These are phyloP conservation scores for Hylia prasina DNA, from an alignment of 2,113 vertebrate species.

Conservation along the genomic window DNA sequence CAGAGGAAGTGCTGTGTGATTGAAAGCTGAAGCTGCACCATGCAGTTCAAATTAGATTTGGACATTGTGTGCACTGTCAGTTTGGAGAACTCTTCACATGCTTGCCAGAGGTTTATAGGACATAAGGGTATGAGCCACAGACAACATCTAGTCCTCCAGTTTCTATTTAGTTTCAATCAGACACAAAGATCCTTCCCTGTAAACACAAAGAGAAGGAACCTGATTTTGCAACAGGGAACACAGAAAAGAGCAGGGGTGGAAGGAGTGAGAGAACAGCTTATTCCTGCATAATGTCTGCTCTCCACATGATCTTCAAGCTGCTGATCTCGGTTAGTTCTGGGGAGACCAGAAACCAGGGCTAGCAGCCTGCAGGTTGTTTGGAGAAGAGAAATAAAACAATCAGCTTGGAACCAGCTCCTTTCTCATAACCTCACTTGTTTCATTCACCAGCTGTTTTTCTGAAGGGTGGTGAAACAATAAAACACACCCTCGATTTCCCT, in stretches of 20 bases:
- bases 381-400: background rate
- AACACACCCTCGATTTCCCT: background rate
- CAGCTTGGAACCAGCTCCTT: background rate
- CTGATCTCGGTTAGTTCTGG: conserved; percentile 2
- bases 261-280: background rate
- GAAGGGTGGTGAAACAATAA: conserved; percentile 29
- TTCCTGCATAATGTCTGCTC: background rate
- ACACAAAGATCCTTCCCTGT: background rate
- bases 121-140: conserved; percentile 19
- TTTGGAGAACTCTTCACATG: conserved; percentile 22
- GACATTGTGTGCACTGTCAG: conserved; percentile 6
- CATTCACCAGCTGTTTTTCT: conserved; percentile 5
- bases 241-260: background rate
- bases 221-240: background rate
- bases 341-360: background rate
- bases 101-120: conserved; percentile 36
- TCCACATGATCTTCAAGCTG: background rate
- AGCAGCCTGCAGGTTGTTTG: conserved; percentile 6
- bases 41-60: conserved; percentile 51
- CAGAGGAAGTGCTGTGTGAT: conserved; percentile 32
- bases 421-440: conserved; percentile 13
- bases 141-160: background rate
- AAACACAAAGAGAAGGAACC: background rate
- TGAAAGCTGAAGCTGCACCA: conserved; percentile 47
- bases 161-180: conserved; percentile 12